Evolutionary conservation across 1,140 invertebrate genomes (phyloP).

Genomic region (Alviniconcha marisindica): DNA sequence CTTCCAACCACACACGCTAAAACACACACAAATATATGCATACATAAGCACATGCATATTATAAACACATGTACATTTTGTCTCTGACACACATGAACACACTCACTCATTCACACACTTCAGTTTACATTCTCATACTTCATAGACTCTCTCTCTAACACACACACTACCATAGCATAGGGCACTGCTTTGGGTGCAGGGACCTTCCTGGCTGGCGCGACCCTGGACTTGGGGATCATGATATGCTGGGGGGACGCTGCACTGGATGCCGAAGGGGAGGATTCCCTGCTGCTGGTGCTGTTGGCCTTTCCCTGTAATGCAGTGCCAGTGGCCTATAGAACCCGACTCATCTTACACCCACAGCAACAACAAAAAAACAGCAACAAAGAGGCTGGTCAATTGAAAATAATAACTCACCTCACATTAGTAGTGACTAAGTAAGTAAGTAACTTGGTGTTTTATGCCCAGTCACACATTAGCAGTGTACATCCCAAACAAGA

Average conservation of each 20-base stretch:
- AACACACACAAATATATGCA: too few relatives aligned
- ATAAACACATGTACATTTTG: not conserved
- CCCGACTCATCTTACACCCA: not conserved
- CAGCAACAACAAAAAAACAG: not conserved
- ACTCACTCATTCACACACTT: not conserved
- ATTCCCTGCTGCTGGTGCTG: conserved; percentile 20
- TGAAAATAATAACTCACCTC: too few relatives aligned
- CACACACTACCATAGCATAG: too few relatives aligned
- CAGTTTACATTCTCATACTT: not conserved
- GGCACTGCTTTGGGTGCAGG: too few relatives aligned
- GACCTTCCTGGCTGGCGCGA: not conserved
- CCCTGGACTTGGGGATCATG: not conserved
- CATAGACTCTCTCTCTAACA: not conserved
- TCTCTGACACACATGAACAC: not conserved
- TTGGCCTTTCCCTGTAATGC: not conserved
- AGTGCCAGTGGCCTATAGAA: not conserved
- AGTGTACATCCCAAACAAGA: too few relatives aligned
- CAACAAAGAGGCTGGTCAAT: too few relatives aligned
- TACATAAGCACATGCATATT: too few relatives aligned
- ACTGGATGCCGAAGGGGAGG: not conserved
- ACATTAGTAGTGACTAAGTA: too few relatives aligned
- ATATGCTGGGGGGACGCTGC: not conserved
- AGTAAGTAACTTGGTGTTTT: too few relatives aligned
- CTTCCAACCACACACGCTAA: too few relatives aligned
- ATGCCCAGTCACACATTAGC: too few relatives aligned